Percentiles rank a stretch among this genome's conserved stretches.
Conservation (phyloP, 2,888 invertebrate genomes). For the Antheraea yamamai region DNA sequence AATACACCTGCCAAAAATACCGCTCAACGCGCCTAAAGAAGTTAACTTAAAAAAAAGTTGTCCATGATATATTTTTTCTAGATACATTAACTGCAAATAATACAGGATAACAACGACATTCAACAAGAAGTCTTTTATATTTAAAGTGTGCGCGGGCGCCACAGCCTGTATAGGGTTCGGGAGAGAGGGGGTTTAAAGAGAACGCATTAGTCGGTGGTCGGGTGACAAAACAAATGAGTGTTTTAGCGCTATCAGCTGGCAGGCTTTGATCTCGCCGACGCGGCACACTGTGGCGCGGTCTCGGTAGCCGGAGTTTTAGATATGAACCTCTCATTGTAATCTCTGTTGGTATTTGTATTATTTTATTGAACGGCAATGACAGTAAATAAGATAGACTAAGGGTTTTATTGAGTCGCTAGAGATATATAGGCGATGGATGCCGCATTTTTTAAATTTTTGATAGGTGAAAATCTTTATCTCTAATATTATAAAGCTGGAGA, state of each 20-base stretch:
- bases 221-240: conserved; percentile 81
- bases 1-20: too few relatives aligned
- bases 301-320: conserved; percentile 37
- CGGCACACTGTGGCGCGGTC: conserved; percentile 39
- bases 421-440: background rate
- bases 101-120: background rate
- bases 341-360: conserved; percentile 32
- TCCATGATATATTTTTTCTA: too few relatives aligned
- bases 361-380: conserved; percentile 25
- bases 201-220: conserved; percentile 53
- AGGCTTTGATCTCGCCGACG: conserved; percentile 67
- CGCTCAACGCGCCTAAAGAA: too few relatives aligned
- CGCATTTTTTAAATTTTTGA: background rate
- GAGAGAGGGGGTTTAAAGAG: conserved; percentile 15
- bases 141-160: conserved; percentile 1
- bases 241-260: conserved; percentile 74
- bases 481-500: too few relatives aligned
- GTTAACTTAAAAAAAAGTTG: too few relatives aligned
- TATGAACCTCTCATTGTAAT: conserved; percentile 29
- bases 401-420: conserved; percentile 9
- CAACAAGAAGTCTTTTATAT: background rate
- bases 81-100: background rate
- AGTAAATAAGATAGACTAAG: conserved; percentile 20
- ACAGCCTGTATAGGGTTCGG: background rate
- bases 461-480: background rate